Evolutionary conservation across 2,797 vertebrate species (phyloP), one percentile per base, ranked within the genome.

Genomic region (Poecilia picta): DNA sequence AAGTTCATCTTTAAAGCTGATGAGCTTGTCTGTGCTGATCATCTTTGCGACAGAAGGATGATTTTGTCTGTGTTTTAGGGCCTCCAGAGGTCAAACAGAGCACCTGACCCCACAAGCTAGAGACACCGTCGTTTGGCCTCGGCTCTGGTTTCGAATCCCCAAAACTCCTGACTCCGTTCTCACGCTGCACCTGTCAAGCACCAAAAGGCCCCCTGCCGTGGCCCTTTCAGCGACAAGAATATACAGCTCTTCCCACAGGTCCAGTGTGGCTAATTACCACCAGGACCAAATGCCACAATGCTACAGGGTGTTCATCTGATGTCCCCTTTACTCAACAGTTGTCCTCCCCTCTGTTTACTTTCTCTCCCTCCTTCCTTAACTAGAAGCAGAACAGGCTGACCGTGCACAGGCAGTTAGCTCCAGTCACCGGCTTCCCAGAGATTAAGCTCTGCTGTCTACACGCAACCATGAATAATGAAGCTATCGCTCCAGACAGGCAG

Each of bases 201-300:
- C 96, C 97, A 97, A 93, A 94, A 96, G 96, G 94, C 96, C 97
- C 96, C 97, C 96, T 92, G 92, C 91, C 92, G 94, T 89, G 92
- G 91, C 94, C 94, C 96, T 97, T 97, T 98, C 97, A 98, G 96
- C 96, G 92, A 95, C 91, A 90, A 96, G 93, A 96, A 97, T 98
- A 97, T 97, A 97, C 93, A 95, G 95, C 95, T 94, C 92, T 93
- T 95, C 95, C 95, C 92, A 90, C 95, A 81, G 92, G 94, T 95
- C 94, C 79, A 81, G 93, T 94, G 93, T 87, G 92, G 89, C 95
- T 97, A 97, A 97, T 97, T 97, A 94, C 91, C 75, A 66, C 76
- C 81, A 87, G 75, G 86, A 86, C 82, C 89, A 86, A 89, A 86
- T 83, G 78, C 90, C 87, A 85, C 66, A 33, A 85, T 39, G 13